These are phyloP conservation scores for Dolichopus griseipennis DNA, from an alignment of 2,888 invertebrate genomes.

Conservation along the genomic window DNA sequence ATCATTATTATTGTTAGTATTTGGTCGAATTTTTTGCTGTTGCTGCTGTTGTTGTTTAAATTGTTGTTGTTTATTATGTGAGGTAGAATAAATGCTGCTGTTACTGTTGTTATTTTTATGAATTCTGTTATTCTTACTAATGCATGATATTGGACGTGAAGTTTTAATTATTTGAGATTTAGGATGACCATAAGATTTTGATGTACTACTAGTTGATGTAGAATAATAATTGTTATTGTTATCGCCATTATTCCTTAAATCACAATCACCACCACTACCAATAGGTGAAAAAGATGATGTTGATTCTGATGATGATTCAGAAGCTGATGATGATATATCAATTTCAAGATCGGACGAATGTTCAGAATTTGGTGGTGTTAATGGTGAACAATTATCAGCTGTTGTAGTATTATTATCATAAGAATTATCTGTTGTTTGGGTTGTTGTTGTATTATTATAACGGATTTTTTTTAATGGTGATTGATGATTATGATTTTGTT, in stretches of 20 bases:
- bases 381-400: conserved; percentile 46
- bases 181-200: background rate
- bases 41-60: background rate
- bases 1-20: background rate
- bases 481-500: conserved; percentile 13
- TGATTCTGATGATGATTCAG: conserved; percentile 26
- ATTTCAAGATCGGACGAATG: conserved; percentile 64
- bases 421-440: conserved; percentile 26
- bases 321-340: conserved; percentile 40
- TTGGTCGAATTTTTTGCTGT: background rate
- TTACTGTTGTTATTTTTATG: background rate
- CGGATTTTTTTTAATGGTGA: conserved; percentile 22
- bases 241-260: conserved; percentile 2
- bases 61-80: background rate
- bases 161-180: no score
- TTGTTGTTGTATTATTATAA: conserved; percentile 12
- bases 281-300: conserved; percentile 26
- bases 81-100: background rate
- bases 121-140: background rate
- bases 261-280: background rate
- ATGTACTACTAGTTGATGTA: conserved; percentile 31
- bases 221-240: conserved; percentile 27
- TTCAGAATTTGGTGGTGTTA: conserved; percentile 63
- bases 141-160: conserved; percentile 13
- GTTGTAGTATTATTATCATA: conserved; percentile 38